These are phyloP conservation scores for Hephaestus fuliginosus DNA, from an alignment of 2,797 vertebrate species.

Conservation along the genomic window DNA sequence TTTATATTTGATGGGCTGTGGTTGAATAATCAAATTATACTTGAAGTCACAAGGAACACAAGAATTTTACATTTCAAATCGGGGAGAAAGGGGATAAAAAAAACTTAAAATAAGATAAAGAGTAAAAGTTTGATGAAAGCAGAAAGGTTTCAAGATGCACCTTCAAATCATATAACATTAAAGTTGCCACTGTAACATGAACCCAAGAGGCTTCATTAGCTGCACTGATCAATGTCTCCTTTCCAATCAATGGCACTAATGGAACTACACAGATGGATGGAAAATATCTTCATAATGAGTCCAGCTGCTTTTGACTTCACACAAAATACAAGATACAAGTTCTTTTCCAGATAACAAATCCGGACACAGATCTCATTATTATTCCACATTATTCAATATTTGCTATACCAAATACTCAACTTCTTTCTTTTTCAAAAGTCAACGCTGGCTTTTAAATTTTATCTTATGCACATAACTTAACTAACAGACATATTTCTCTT, in stretches of 20 bases:
- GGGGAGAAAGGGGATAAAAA: neutral
- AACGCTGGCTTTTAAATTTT: too few relatives aligned
- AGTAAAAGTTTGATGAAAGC: neutral
- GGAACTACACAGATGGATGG: neutral
- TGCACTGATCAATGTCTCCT: neutral
- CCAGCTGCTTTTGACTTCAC: neutral
- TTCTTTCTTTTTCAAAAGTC: too few relatives aligned
- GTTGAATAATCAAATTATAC: neutral
- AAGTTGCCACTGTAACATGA: neutral
- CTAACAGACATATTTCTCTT: too few relatives aligned
- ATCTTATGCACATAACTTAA: too few relatives aligned
- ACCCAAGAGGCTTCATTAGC: neutral
- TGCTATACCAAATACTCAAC: too few relatives aligned
- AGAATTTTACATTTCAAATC: neutral
- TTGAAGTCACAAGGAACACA: neutral
- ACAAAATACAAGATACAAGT: too few relatives aligned
- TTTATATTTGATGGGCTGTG: neutral
- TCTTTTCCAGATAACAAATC: too few relatives aligned
- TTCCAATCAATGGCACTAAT: neutral
- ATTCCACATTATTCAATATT: too few relatives aligned
- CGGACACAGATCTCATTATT: too few relatives aligned
- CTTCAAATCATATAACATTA: neutral
- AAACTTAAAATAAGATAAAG: neutral
- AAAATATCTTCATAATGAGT: neutral
- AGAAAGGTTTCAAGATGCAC: too few relatives aligned